Conservation (phyloP, 2,113 vertebrate genomes). For the Ctenomys sociabilis region DNA sequence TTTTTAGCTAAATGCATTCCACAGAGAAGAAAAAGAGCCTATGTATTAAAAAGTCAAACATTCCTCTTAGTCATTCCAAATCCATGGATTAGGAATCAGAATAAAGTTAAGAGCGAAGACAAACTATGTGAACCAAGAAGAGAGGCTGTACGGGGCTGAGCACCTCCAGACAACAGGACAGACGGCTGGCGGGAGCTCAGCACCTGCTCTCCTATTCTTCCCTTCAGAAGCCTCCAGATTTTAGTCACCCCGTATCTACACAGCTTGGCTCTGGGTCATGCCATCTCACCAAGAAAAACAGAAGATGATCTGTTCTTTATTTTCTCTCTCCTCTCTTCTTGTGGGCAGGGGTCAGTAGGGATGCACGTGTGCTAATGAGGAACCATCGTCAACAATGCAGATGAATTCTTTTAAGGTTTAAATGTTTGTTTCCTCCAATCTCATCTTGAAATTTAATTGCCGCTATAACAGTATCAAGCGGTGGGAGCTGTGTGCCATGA, state of each 20-base stretch:
- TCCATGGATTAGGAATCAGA: background rate
- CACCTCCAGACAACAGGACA: background rate
- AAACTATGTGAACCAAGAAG: background rate
- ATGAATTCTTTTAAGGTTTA: background rate
- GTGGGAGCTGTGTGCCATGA: background rate
- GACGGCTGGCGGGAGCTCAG: background rate
- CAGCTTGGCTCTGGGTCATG: background rate
- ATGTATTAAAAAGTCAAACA: background rate
- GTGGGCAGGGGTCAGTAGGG: too few species aligned
- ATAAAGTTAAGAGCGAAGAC: background rate
- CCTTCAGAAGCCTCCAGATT: background rate
- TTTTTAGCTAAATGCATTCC: conserved; percentile 3
- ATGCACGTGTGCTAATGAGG: background rate
- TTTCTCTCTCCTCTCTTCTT: background rate
- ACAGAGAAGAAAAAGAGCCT: background rate
- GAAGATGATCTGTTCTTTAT: background rate
- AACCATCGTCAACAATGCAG: background rate
- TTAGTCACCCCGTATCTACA: background rate
- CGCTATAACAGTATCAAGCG: background rate
- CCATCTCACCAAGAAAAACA: background rate
- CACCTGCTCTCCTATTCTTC: background rate
- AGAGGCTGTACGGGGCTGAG: background rate
- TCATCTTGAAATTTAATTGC: background rate
- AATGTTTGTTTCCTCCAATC: background rate
- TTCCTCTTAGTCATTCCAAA: background rate